phyloP scores from a whole-genome alignment of 2,797 vertebrate species.

The Cynodonichthys magdalenae region DNA sequence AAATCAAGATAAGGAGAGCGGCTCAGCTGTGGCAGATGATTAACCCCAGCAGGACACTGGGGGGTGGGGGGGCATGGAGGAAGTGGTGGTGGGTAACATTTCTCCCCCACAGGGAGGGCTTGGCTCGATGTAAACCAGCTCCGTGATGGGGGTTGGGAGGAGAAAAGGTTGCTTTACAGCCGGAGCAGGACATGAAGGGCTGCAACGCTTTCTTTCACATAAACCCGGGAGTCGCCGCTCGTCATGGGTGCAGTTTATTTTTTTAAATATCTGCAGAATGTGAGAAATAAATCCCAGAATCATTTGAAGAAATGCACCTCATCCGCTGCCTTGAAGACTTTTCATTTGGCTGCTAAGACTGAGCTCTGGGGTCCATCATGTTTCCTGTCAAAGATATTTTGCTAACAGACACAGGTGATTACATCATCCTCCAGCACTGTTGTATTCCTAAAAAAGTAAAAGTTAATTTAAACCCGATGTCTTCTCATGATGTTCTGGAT shows the following conservation, averaged over 20 bases:
- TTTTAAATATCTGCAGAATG: not conserved
- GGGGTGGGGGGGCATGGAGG: constrained; percentile 72
- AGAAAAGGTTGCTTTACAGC: constrained; percentile 65
- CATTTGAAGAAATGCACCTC: too few species aligned
- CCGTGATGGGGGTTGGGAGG: constrained; percentile 63
- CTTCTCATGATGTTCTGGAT: not conserved
- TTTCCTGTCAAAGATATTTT: too few species aligned
- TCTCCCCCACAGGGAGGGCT: constrained; percentile 77
- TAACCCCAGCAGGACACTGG: constrained; percentile 82
- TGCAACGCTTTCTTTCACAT: too few species aligned
- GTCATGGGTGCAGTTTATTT: constrained; percentile 8
- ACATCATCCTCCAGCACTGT: too few species aligned
- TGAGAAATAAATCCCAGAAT: too few species aligned
- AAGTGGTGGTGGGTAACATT: constrained; percentile 79
- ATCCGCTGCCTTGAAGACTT: too few species aligned
- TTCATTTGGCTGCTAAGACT: too few species aligned
- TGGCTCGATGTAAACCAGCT: constrained; percentile 77
- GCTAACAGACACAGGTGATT: too few species aligned
- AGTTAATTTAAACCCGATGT: constrained; percentile 10
- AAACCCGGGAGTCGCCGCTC: too few species aligned
- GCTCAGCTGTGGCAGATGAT: constrained; percentile 80
- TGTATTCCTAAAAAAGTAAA: constrained; percentile 1
- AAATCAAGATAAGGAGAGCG: constrained; percentile 71
- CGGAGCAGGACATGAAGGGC: constrained; percentile 47
- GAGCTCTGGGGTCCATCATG: not conserved